A percentile compares a stretch with the other conserved stretches of the same genome.
Conservation (phyloP, 1,140 invertebrate species). For the Leguminivora glycinivorella region DNA sequence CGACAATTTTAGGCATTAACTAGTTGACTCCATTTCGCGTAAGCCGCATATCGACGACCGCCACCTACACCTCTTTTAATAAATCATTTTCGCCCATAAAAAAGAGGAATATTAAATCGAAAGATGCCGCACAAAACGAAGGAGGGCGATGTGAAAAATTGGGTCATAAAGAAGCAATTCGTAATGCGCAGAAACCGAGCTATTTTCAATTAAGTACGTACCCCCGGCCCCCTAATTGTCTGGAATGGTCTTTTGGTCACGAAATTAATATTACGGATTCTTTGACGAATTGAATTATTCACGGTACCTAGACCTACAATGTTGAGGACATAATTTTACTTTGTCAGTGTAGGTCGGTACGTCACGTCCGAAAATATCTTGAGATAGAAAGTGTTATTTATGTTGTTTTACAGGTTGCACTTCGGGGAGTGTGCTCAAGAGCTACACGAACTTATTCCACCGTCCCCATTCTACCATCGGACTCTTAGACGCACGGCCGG, state of each 20-base stretch:
- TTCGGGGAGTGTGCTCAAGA: too few species aligned
- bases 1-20: too few species aligned
- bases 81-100: conserved; percentile 57
- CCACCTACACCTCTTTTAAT: conserved; percentile 39
- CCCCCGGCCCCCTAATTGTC: conserved; percentile 2
- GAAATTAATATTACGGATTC: not conserved
- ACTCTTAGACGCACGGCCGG: too few species aligned
- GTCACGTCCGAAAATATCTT: too few species aligned
- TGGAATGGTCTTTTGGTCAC: not conserved
- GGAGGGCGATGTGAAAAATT: conserved; percentile 56
- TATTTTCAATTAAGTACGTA: conserved; percentile 53
- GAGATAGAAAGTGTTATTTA: too few species aligned
- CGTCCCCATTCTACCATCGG: too few species aligned
- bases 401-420: too few species aligned
- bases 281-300: not conserved
- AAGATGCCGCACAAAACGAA: conserved; percentile 51
- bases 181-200: conserved; percentile 46
- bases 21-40: conserved; percentile 32
- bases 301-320: too few species aligned
- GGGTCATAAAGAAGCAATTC: conserved; percentile 57
- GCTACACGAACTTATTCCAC: too few species aligned
- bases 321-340: not conserved
- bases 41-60: conserved; percentile 39
- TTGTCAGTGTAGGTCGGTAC: too few species aligned
- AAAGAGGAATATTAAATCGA: conserved; percentile 63